phyloP scores from a whole-genome alignment of 2,888 invertebrate species.

The Pristionchus japonicus region DNA sequence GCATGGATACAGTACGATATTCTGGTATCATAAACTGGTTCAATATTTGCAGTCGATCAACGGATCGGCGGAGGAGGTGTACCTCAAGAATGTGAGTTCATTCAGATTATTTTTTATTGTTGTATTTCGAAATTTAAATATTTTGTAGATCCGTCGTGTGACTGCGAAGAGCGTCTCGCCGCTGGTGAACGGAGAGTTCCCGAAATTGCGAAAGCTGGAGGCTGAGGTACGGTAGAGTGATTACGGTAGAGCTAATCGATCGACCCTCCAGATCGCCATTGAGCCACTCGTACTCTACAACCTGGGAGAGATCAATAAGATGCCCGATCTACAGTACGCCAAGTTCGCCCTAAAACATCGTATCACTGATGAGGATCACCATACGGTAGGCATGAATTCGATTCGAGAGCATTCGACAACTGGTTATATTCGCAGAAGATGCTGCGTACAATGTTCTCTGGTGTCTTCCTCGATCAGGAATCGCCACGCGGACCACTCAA shows the following conservation, averaged over 20 bases:
- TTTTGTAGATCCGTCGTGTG: slow-evolving; percentile 4
- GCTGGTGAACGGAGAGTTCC: slow-evolving; percentile 9
- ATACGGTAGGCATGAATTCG: neutral
- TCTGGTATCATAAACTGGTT: no score
- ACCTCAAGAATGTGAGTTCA: neutral
- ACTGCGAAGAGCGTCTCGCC: neutral
- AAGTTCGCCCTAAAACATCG: slow-evolving; percentile 29
- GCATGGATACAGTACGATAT: neutral
- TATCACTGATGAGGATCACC: neutral
- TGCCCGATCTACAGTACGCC: slow-evolving; percentile 2
- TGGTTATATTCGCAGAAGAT: neutral
- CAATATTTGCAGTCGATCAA: slow-evolving; percentile 3
- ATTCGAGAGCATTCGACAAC: neutral
- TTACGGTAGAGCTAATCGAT: neutral
- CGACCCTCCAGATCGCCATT: slow-evolving; percentile 14
- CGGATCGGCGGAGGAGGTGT: neutral
- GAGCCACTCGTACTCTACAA: slow-evolving; percentile 1
- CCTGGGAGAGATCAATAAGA: neutral
- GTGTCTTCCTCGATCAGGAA: slow-evolving; percentile 22
- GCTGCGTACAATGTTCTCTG: slow-evolving; percentile 3
- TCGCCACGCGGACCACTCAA: neutral
- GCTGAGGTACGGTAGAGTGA: neutral
- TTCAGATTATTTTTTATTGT: neutral
- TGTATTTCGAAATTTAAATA: neutral
- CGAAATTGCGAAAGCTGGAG: neutral